These are phyloP conservation scores for Liopterus haemorrhoidalis DNA, from an alignment of 2,888 invertebrate genomes.

Conservation along the genomic window DNA sequence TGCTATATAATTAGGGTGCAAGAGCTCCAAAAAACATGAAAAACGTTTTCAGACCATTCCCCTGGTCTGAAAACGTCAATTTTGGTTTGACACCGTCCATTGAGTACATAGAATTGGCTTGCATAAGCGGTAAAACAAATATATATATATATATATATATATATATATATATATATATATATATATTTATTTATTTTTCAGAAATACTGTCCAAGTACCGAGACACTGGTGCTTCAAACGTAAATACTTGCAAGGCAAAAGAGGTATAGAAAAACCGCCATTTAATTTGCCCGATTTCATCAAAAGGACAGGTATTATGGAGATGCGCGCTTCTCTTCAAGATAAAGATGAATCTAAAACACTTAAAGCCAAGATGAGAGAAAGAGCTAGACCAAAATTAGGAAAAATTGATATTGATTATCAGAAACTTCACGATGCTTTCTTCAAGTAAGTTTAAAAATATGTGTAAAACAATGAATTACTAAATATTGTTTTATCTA, in stretches of 20 bases:
- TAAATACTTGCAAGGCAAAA: conserved; percentile 77
- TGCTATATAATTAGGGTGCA: no score
- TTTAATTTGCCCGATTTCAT: conserved; percentile 99
- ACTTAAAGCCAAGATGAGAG: conserved; percentile 94
- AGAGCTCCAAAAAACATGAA: no score
- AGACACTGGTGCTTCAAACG: conserved; percentile 98
- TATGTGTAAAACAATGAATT: neutral
- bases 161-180: neutral
- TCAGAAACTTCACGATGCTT: conserved; percentile 98
- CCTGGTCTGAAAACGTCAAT: no score
- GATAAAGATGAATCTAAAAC: conserved; percentile 96
- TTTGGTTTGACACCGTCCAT: no score
- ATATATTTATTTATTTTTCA: neutral
- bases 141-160: neutral
- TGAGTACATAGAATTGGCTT: no score
- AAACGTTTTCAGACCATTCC: no score
- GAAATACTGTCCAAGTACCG: conserved; percentile 58
- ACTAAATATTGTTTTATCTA: conserved; percentile 37
- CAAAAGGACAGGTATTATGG: conserved; percentile 98
- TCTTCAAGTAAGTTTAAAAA: conserved; percentile 70
- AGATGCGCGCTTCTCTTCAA: conserved; percentile 96
- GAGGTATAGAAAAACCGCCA: conserved; percentile 98
- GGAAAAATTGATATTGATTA: conserved; percentile 99
- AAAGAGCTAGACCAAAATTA: conserved; percentile 91
- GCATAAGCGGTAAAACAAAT: no score